Evolutionary conservation across 2,113 vertebrate species (phyloP), one percentile per base, ranked within the genome.

Genomic region (Pseudopodoces humilis): DNA sequence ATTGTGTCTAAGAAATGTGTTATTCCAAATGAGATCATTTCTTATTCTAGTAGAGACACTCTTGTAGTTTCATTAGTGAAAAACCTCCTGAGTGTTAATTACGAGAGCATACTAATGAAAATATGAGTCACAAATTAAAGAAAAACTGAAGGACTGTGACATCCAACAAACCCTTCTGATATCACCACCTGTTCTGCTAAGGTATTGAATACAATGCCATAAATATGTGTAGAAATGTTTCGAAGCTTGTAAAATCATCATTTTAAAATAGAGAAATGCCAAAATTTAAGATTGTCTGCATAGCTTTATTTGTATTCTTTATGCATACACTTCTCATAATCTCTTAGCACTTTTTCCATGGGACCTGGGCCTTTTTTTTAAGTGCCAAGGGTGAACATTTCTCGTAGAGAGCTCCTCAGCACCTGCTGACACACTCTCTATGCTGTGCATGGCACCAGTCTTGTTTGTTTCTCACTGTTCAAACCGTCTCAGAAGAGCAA

Each of bases 401-500:
- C 39, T 83, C 50, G 31, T 27, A 56, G 37, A 71, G 59, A 68
- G 37, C 71, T 85, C 44, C 59, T 64, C 77, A 43, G 44, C 43
- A 76, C 22, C 33, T 58, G n/a, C 56, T 56, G 31, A 23, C 69
- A 78, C 7, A 47, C 28, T 33, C 65, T 69, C 56, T 24, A 4
- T 72, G 53, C 77, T 39, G n/a, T 58, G 47, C 78, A 46, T 74
- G 65, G 39, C 63, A 95, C 46, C 43, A 59, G 35, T 2, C 39
- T 39, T 91, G 44, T 53, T 95, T 95, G 75, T 76, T 96, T 79
- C 67, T 76, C 37, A 9, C 82, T 94, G 82, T 83, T 95, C 55
- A 94, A 95, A 91, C 37, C 0, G 0, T 77, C 82, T 95, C 78
- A 63, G 90, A 93, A 91, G 69, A 87, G n/a, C 74, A 92, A 83